Base-by-base conservation (phyloP, 2,888 invertebrate species). In the Galerucella pusilla region DNA sequence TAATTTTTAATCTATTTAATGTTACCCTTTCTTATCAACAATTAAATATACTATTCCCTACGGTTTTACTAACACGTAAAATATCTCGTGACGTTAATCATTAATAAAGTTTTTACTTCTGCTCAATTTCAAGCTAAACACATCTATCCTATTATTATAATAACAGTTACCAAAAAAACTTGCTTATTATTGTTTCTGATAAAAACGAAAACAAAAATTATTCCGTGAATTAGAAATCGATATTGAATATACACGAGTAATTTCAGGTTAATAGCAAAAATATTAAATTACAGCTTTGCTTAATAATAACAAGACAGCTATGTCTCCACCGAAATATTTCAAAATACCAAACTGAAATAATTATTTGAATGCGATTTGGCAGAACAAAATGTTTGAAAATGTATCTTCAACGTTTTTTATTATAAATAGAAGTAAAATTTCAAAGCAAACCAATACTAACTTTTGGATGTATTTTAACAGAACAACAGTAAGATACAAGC, bases 51-150 rank as follows among this genome's bases (percentile, higher is more conserved):
- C 9, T 4, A n/a, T 61, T 63, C 35, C 35, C 63, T 35, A 42
- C n/a, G 16, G 42, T 63, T 63, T 63, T 35, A 63, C n/a, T 42
- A 14, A n/a, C 35, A 42, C 63, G n/a, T 42, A 63, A 63, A 63
- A 42, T 63, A 42, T 63, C n/a, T 63, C 63, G 63, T 63, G 63
- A 63, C 63, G n/a, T 35, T 42, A 63, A 63, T 63, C 63, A 63
- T 35, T 63, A 63, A 63, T 63, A 42, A 61, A 28, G 63, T 63
- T 63, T 63, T 35, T 42, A n/a, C n/a, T n/a, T 42, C 42, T 63
- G 57, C 20, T 11, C 57, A 63, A 35, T 63, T 63, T 63, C 28
- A 42, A 63, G n/a, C 35, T 3, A 14, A 42, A 42, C 7, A 16
- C 63, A 63, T 16, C 42, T 63, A 63, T 42, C 42, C 42, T 63